phyloP scores from a whole-genome alignment of 2,797 vertebrate genomes.

The Lophius americanus region DNA sequence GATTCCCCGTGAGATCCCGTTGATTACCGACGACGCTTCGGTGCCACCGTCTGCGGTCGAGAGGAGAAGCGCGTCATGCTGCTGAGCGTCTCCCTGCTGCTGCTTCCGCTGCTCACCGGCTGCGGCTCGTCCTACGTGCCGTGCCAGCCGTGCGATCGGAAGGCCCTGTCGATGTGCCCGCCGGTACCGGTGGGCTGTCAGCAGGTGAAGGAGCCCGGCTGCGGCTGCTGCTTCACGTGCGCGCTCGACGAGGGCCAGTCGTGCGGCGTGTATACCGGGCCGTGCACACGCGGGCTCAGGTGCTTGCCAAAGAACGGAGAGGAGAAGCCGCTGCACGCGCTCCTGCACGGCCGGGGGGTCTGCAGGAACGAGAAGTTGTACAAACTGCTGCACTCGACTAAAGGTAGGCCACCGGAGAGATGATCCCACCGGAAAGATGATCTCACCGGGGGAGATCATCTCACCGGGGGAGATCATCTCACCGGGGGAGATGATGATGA shows the following conservation, averaged over 20 bases:
- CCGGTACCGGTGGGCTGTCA: slow-evolving; percentile 89
- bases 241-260: slow-evolving; percentile 90
- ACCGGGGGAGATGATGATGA: no score
- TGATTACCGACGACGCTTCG: slow-evolving; percentile 25
- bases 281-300: slow-evolving; percentile 90
- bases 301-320: slow-evolving; percentile 92
- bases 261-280: slow-evolving; percentile 95
- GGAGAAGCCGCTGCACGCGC: slow-evolving; percentile 94
- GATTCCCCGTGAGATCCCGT: slow-evolving; percentile 23
- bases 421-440: neutral
- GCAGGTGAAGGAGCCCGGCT: slow-evolving; percentile 94
- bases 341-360: slow-evolving; percentile 91
- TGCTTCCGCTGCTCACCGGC: slow-evolving; percentile 80
- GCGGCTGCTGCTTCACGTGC: slow-evolving; percentile 96
- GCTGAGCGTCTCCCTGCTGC: slow-evolving; percentile 74
- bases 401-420: slow-evolving; percentile 60
- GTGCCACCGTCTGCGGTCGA: neutral
- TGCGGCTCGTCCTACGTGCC: slow-evolving; percentile 86
- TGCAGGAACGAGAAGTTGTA: slow-evolving; percentile 92
- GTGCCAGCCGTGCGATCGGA: slow-evolving; percentile 92
- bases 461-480: no score
- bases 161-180: slow-evolving; percentile 89
- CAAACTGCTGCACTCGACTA: slow-evolving; percentile 77
- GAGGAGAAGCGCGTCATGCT: slow-evolving; percentile 66
- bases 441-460: no score